Conservation (phyloP, 2,888 invertebrate genomes). For the Callosobruchus maculatus region DNA sequence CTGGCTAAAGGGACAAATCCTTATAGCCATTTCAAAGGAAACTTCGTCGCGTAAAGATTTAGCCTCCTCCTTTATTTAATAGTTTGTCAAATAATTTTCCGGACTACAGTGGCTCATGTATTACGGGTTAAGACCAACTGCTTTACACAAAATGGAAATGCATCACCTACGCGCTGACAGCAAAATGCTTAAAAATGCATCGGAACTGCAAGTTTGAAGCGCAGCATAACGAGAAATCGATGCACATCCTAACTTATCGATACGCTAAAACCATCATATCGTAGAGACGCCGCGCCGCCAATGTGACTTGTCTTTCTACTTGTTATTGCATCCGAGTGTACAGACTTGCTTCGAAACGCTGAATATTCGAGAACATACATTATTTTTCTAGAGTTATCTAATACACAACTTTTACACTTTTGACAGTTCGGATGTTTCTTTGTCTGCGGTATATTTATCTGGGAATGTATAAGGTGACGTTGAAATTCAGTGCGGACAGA, state of each 20-base stretch:
- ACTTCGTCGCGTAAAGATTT: too few relatives aligned
- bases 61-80: too few relatives aligned
- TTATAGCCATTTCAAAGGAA: too few relatives aligned
- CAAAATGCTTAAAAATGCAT: background rate
- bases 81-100: too few relatives aligned
- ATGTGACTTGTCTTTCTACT: conserved; percentile 17
- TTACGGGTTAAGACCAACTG: too few relatives aligned
- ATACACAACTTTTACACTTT: conserved; percentile 10
- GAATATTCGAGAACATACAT: conserved; percentile 21
- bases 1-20: too few relatives aligned
- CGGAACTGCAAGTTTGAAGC: background rate
- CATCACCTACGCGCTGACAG: background rate
- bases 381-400: conserved; percentile 21
- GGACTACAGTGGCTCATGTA: too few relatives aligned
- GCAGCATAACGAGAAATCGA: background rate
- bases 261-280: background rate
- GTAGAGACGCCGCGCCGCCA: background rate
- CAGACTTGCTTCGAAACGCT: conserved; percentile 11
- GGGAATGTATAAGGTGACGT: background rate
- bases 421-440: background rate
- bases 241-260: background rate
- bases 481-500: background rate
- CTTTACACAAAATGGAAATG: background rate
- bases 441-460: conserved; percentile 3
- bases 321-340: conserved; percentile 8